Percentiles rank a stretch among this genome's conserved stretches.
phyloP scores from a whole-genome alignment of 2,888 invertebrate genomes.

The Philereme vetulata region DNA sequence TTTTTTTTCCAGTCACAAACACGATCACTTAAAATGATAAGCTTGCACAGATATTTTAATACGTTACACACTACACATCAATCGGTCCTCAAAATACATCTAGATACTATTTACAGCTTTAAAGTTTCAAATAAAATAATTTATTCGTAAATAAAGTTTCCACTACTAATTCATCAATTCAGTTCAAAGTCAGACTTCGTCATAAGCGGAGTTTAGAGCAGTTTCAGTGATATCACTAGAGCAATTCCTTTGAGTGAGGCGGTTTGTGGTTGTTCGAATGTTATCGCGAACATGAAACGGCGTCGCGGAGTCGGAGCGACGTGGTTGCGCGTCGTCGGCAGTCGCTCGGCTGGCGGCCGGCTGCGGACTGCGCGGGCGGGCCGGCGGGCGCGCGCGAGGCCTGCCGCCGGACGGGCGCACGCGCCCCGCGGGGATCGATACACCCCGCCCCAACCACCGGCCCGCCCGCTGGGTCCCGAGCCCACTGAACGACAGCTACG shows the following conservation, averaged over 20 bases:
- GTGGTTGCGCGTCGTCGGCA: slow-evolving; percentile 50
- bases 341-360: slow-evolving; percentile 74
- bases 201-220: slow-evolving; percentile 47
- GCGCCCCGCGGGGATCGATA: slow-evolving; percentile 79
- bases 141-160: slow-evolving; percentile 49
- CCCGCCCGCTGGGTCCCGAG: slow-evolving; percentile 58
- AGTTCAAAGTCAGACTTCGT: slow-evolving; percentile 40
- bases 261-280: slow-evolving; percentile 71
- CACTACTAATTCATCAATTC: slow-evolving; percentile 45
- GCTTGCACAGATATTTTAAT: slow-evolving; percentile 44
- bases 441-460: slow-evolving; percentile 72
- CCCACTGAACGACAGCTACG: slow-evolving; percentile 46
- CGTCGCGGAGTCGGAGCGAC: slow-evolving; percentile 46
- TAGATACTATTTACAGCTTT: slow-evolving; percentile 2
- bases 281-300: slow-evolving; percentile 75
- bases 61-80: slow-evolving; percentile 57
- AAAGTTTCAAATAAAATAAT: slow-evolving; percentile 12
- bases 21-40: slow-evolving; percentile 65
- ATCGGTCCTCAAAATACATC: slow-evolving; percentile 1
- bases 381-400: slow-evolving; percentile 57
- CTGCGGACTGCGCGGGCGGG: slow-evolving; percentile 77
- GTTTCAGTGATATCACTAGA: slow-evolving; percentile 59
- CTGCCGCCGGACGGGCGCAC: slow-evolving; percentile 65
- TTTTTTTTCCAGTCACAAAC: slow-evolving; percentile 71
- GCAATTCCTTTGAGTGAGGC: slow-evolving; percentile 70